Base-by-base conservation (phyloP, 2,888 invertebrate genomes). In the Lydus trimaculatus region DNA sequence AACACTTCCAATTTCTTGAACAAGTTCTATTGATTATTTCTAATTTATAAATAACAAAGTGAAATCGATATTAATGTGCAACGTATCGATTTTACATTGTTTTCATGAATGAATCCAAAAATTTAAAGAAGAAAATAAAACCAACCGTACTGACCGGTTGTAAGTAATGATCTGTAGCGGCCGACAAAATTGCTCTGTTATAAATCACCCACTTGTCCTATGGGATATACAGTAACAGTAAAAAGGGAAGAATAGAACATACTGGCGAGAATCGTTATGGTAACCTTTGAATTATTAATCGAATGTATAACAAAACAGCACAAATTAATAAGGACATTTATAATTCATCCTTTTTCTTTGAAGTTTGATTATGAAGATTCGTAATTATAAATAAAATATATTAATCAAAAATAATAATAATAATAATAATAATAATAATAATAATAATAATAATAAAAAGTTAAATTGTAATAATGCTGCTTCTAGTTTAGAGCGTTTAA, bases 141-240 rank as follows among this genome's bases (percentile, higher is more conserved):
- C n/a, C n/a, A n/a, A n/a, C 28, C 28, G 28, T 28, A 68, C 64
- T 61, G 68, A 33, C 64, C 64, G 48, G 61, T 61, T 58, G 68
- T 61, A 68, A 68, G 56, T 68, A 65, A 68, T 36, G 61, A 58
- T 60, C 68, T 64, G 68, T 62, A 62, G 68, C 68, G 68, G 68
- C 65, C 68, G 68, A 65, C 68, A 60, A 33, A 68, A 48, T 67
- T 67, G 67, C 67, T 58, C 39, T 17, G 59, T 56, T 39, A 65
- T 48, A 33, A 31, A 65, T 61, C 61, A 61, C 25, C 65, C 36
- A 28, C 17, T 33, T 20, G 36, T 60, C 20, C 20, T 60, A 23
- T 33, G 28, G 39, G 28, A 66, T 48, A 15, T 23, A 13, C 11
- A 17, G 17, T 17, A 43, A 43, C n/a, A 43, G 8, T 6, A 9